These are phyloP conservation scores for Diadromus collaris DNA, from an alignment of 2,888 invertebrate genomes.

Conservation along the genomic window DNA sequence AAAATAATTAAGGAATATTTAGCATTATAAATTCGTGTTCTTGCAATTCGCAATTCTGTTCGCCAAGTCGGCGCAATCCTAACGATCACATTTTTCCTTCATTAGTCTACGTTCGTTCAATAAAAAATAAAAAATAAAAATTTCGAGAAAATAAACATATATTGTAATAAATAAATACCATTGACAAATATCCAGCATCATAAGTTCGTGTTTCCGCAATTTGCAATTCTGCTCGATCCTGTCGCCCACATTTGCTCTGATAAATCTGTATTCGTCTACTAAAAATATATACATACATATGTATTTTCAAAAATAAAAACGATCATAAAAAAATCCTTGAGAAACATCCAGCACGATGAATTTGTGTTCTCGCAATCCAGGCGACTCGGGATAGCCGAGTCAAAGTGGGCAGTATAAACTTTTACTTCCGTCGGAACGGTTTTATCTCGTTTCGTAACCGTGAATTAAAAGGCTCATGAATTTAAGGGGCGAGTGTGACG, in stretches of 20 bases:
- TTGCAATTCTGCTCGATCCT: no score
- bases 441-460: slow-evolving; percentile 14
- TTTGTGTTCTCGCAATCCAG: not conserved
- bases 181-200: no score
- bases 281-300: no score
- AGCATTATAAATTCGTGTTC: not conserved
- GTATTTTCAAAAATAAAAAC: not conserved
- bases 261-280: no score
- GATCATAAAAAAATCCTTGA: not conserved
- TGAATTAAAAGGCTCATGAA: slow-evolving; percentile 38
- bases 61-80: not conserved
- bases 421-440: not conserved
- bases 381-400: not conserved
- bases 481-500: slow-evolving; percentile 28
- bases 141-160: no score
- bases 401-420: not conserved
- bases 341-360: not conserved
- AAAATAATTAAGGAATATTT: not conserved
- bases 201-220: no score
- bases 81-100: not conserved
- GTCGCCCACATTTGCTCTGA: no score
- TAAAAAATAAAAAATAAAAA: no score
- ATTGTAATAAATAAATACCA: no score
- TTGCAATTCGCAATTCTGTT: not conserved
- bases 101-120: no score